These are phyloP conservation scores for Osedax frankpressi DNA, from an alignment of 2,888 invertebrate genomes.

Conservation along the genomic window DNA sequence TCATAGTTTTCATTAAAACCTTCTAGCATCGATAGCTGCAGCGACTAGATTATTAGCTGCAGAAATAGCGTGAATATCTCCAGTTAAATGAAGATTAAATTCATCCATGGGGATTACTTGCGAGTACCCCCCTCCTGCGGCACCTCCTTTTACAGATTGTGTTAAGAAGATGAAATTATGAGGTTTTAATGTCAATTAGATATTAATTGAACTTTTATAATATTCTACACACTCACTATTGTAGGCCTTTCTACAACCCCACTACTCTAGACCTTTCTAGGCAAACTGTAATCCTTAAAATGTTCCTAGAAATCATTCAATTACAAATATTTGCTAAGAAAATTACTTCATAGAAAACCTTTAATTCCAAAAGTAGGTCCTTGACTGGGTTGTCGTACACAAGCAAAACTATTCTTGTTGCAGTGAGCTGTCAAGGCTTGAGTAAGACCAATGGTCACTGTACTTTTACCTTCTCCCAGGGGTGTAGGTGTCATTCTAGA, in stretches of 20 bases:
- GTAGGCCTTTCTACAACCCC: no score
- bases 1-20: no score
- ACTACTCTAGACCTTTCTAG: no score
- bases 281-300: no score
- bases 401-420: conserved; percentile 75
- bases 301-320: no score
- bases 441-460: conserved; percentile 77
- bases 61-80: conserved; percentile 95
- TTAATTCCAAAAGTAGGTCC: conserved; percentile 98
- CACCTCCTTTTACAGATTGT: conserved; percentile 77
- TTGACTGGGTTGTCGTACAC: conserved; percentile 90
- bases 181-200: no score
- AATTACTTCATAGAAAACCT: no score
- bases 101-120: conserved; percentile 98
- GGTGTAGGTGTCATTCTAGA: conserved; percentile 84
- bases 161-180: no score
- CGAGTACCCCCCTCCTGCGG: conserved; percentile 94
- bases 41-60: conserved; percentile 95
- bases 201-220: no score
- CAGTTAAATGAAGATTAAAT: conserved; percentile 88
- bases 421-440: conserved; percentile 80
- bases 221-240: no score
- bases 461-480: conserved; percentile 96
- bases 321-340: no score
- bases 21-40: conserved; percentile 87